phyloP scores from a whole-genome alignment of 2,113 vertebrate genomes.

The Oryctolagus cuniculus region DNA sequence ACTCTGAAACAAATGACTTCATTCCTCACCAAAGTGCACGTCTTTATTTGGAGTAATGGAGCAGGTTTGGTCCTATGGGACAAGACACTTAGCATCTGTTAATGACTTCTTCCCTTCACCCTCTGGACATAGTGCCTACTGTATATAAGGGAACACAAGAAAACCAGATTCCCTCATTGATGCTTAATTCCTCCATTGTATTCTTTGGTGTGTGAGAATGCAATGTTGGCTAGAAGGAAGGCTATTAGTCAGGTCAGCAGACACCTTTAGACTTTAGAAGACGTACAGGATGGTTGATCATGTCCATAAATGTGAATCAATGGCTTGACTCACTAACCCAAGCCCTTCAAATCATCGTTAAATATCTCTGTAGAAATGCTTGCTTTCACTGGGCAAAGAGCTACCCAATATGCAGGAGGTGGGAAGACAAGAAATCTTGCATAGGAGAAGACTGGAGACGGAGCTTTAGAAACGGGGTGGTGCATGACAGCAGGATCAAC shows the following conservation, averaged over 20 bases:
- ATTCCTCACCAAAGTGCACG: neutral
- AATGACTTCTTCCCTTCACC: neutral
- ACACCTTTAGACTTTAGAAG: neutral
- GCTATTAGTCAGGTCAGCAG: neutral
- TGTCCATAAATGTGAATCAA: neutral
- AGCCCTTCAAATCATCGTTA: neutral
- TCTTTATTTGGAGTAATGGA: rapidly evolving
- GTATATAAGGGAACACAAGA: too few species aligned
- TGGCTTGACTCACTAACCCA: neutral
- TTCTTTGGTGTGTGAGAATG: neutral
- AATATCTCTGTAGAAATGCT: neutral
- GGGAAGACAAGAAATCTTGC: neutral
- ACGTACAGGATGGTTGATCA: too few species aligned
- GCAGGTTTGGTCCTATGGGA: rapidly evolving
- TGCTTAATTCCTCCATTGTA: rapidly evolving
- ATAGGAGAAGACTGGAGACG: neutral
- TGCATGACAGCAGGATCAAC: rapidly evolving
- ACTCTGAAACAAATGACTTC: neutral
- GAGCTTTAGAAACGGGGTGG: neutral
- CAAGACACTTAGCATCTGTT: rapidly evolving
- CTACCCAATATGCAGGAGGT: neutral
- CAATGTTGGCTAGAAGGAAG: too few species aligned
- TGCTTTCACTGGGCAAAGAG: neutral
- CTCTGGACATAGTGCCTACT: neutral
- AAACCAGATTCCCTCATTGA: neutral